Conservation (phyloP, 1,140 invertebrate species). For the Diuraphis noxia region DNA sequence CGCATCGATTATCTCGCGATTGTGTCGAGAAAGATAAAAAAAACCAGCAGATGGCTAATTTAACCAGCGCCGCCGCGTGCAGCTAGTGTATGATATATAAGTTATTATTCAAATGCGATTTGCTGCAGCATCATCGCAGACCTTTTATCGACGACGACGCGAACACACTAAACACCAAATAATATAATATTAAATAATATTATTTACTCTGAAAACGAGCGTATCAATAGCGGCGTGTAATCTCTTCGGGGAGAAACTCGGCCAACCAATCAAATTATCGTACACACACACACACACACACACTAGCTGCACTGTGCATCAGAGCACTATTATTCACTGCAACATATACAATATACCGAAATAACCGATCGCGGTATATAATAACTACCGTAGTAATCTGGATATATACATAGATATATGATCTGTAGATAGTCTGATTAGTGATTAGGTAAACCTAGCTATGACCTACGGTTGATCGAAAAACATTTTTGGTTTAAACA, state of each 20-base stretch:
- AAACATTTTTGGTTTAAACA: too few species aligned
- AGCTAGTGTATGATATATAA: neutral
- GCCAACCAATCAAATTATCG: neutral
- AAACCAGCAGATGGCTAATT: conserved; percentile 44
- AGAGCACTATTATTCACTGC: too few species aligned
- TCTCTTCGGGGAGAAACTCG: neutral
- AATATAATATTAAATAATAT: neutral
- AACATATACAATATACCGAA: neutral
- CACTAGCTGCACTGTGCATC: too few species aligned
- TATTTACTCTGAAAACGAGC: neutral
- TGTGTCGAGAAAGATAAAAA: neutral
- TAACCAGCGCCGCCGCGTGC: neutral
- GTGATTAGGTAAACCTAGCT: too few species aligned
- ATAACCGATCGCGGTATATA: neutral
- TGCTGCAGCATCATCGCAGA: neutral
- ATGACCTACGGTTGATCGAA: neutral
- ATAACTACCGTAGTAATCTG: neutral
- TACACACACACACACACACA: neutral
- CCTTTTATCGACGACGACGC: neutral
- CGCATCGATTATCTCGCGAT: neutral
- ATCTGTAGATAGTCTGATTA: too few species aligned
- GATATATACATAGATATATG: too few species aligned
- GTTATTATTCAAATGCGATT: conserved; percentile 42
- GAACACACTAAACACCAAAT: neutral
- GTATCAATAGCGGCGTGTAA: conserved; percentile 16